These are phyloP conservation scores for Chloroclysta siterata DNA, from an alignment of 2,888 invertebrate genomes.

Conservation along the genomic window DNA sequence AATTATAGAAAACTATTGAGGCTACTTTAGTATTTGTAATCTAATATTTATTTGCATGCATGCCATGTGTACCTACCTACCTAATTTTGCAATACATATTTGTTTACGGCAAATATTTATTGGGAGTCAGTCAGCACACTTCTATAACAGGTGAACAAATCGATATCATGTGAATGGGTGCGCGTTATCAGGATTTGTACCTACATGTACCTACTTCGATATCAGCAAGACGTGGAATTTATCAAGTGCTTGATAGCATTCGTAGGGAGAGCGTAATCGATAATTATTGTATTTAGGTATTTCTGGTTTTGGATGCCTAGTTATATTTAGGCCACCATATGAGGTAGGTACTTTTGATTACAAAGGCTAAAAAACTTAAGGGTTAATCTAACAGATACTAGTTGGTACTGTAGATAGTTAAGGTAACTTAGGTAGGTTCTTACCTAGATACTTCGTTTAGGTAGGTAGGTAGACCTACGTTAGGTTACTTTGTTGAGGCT, in stretches of 20 bases:
- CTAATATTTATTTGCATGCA: slow-evolving; percentile 12
- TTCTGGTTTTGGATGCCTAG: slow-evolving; percentile 16
- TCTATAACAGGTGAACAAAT: slow-evolving; percentile 69
- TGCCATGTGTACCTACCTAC: slow-evolving; percentile 35
- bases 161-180: slow-evolving; percentile 70
- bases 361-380: too few species aligned
- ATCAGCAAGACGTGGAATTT: slow-evolving; percentile 67
- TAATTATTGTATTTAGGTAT: slow-evolving; percentile 41
- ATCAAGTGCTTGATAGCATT: slow-evolving; percentile 65
- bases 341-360: too few species aligned
- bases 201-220: slow-evolving; percentile 40
- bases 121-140: slow-evolving; percentile 39
- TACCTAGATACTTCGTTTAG: too few species aligned
- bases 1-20: too few species aligned
- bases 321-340: slow-evolving; percentile 20
- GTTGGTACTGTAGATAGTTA: too few species aligned
- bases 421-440: too few species aligned
- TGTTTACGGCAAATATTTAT: slow-evolving; percentile 42
- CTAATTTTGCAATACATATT: slow-evolving; percentile 37
- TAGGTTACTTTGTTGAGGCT: too few species aligned
- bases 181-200: slow-evolving; percentile 63
- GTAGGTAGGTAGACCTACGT: too few species aligned
- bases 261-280: slow-evolving; percentile 55
- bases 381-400: too few species aligned
- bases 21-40: too few species aligned